Base-by-base conservation (phyloP, 2,113 vertebrate species). In the Nothoprocta pentlandii region DNA sequence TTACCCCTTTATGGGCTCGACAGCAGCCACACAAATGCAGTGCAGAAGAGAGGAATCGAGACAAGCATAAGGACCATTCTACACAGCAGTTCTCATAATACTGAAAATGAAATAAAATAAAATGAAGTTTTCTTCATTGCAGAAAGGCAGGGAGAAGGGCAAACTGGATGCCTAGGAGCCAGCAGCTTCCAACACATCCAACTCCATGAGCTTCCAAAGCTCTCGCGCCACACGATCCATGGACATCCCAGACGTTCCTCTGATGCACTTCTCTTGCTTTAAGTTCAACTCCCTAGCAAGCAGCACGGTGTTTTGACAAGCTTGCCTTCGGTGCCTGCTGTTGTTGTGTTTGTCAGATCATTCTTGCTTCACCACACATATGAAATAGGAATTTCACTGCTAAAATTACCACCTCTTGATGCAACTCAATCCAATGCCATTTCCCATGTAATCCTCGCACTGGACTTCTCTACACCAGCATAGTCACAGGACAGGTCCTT, bases 141-240 rank as follows among this genome's bases (percentile, higher is more conserved):
- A 17, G 0, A 42, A 14, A 0, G 2, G 26, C 22, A 39, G 7
- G 7, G 21, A 41, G n/a, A 10, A 30, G 22, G 0, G 12, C 42
- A 13, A 2, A 16, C 32, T 23, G 26, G 68, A 30, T 58, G 54
- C 54, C 30, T 58, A 16, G 5, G 30, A 58, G 9, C 28, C 30
- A 58, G 28, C 28, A 58, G 54, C 28, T 58, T 56, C 16, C 54
- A 28, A 19, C 28, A 17, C 23, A 26, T 51, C 51, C 25, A 15
- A 53, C 54, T 19, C 61, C 10, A 8, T 1, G 28, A 4, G 39
- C 41, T 67, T 68, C 39, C 30, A 47, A 67, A 28, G 23, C 21
- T 30, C 41, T 4, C 0, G 41, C 39, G 15, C 59, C 21, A 10
- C 41, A 2, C 0, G 9, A 62, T 20, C 49, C n/a, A 16, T 6